A percentile compares a stretch with the other conserved stretches of the same genome.
phyloP scores from a whole-genome alignment of 2,113 vertebrate species.

The Rhizomys pruinosus region DNA sequence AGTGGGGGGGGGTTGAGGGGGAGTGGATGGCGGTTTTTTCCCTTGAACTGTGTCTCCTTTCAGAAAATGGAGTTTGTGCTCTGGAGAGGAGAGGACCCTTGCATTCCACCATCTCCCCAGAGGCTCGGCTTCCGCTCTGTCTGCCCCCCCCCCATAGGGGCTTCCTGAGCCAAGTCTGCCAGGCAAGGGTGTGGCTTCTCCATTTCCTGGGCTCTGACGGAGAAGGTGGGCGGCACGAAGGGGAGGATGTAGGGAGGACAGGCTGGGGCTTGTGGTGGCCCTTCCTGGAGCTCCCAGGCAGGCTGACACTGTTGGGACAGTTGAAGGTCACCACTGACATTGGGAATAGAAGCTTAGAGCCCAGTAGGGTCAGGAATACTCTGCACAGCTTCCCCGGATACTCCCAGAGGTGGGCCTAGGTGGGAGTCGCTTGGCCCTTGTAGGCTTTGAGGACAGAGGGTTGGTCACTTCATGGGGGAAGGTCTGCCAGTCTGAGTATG shows the following conservation, averaged over 20 bases:
- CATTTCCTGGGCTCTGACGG: neutral
- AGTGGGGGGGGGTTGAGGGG: neutral
- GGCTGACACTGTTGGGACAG: accelerated
- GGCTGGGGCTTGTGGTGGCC: conserved; percentile 4
- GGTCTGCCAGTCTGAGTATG: accelerated
- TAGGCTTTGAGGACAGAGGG: neutral
- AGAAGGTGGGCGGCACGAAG: neutral
- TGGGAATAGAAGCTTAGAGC: accelerated
- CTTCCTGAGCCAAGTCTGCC: neutral
- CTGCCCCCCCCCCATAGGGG: no score
- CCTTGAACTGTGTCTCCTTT: neutral
- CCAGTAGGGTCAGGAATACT: accelerated
- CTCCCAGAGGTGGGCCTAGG: neutral
- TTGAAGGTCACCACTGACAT: accelerated
- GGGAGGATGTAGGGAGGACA: neutral
- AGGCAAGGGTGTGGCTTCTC: neutral
- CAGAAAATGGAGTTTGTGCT: neutral
- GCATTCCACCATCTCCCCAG: no score
- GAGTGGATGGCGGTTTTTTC: neutral
- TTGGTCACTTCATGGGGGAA: neutral
- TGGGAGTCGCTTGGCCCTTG: accelerated
- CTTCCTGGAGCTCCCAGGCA: accelerated
- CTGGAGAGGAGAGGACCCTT: neutral
- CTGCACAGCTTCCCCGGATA: neutral
- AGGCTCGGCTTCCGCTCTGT: neutral